A percentile compares a stretch with the other conserved stretches of the same genome.
These are phyloP conservation scores for Anser brachyrhynchus DNA, from an alignment of 2,113 vertebrate genomes.

Conservation along the genomic window DNA sequence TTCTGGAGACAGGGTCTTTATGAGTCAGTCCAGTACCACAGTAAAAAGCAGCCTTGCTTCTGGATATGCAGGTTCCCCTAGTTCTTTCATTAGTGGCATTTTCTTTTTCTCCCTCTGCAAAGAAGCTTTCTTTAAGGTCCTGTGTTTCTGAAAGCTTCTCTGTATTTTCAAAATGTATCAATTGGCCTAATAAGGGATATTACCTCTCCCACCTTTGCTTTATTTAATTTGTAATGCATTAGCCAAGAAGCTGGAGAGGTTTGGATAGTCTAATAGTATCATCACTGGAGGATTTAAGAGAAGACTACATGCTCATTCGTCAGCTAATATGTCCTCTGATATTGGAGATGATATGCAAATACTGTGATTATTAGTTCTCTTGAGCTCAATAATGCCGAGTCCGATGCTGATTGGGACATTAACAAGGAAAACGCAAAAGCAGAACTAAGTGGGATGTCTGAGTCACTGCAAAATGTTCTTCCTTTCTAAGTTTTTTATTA, in stretches of 20 bases:
- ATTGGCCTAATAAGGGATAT: background rate
- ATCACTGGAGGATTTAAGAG: background rate
- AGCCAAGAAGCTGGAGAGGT: background rate
- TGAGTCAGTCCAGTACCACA: background rate
- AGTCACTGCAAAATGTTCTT: background rate
- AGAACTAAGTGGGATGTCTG: background rate
- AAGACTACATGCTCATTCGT: background rate
- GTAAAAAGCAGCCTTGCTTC: background rate
- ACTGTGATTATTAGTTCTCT: background rate
- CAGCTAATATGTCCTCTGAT: background rate
- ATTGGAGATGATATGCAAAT: background rate
- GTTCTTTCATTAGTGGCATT: background rate
- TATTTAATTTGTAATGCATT: slow-evolving; percentile 3
- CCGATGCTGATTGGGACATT: background rate
- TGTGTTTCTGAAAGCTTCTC: background rate
- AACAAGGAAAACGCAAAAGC: background rate
- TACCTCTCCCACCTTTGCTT: background rate
- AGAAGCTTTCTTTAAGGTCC: background rate
- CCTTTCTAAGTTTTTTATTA: background rate
- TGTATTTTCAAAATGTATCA: background rate
- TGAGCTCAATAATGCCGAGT: background rate
- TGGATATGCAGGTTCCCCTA: background rate
- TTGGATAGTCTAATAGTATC: background rate
- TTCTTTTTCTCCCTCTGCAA: background rate
- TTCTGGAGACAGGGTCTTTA: background rate